Conservation (phyloP, 2,113 vertebrate genomes). For the Chiloscyllium plagiosum region DNA sequence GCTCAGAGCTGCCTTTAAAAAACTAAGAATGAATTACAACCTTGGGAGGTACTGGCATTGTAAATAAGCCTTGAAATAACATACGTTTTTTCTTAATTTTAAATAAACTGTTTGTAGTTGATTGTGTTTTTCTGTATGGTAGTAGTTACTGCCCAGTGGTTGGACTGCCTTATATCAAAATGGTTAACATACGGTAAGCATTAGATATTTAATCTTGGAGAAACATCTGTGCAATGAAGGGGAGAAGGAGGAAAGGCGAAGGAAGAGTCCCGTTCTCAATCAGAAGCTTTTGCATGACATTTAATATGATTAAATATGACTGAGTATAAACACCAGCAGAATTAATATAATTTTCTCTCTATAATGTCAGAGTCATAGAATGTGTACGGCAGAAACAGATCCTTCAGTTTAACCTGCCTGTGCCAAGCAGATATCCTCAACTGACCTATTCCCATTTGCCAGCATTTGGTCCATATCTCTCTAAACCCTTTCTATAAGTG, state of each 20-base stretch:
- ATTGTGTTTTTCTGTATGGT: conserved; percentile 19
- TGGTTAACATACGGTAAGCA: conserved; percentile 23
- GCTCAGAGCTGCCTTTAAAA: conserved; percentile 57
- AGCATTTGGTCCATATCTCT: no score
- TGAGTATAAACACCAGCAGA: background rate
- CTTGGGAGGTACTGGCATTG: conserved; percentile 51
- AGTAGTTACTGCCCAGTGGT: conserved; percentile 19
- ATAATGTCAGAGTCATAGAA: no score
- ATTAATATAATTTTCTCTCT: background rate
- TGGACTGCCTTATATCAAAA: background rate
- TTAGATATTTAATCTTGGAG: background rate
- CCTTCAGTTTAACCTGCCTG: no score
- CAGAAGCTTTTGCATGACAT: background rate
- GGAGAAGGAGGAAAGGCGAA: background rate
- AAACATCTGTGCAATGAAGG: conserved; percentile 18
- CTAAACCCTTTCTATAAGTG: no score
- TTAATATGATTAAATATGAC: background rate
- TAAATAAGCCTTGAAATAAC: conserved; percentile 40
- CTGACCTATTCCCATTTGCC: no score
- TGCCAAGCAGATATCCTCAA: no score
- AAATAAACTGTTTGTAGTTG: conserved; percentile 17
- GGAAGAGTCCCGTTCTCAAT: background rate
- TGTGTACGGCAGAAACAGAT: no score
- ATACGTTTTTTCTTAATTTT: conserved; percentile 32
- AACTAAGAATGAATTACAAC: conserved; percentile 38